A percentile compares a stretch with the other conserved stretches of the same genome.
These are phyloP conservation scores for Falco columbarius DNA, from an alignment of 2,797 vertebrate genomes.

Conservation along the genomic window DNA sequence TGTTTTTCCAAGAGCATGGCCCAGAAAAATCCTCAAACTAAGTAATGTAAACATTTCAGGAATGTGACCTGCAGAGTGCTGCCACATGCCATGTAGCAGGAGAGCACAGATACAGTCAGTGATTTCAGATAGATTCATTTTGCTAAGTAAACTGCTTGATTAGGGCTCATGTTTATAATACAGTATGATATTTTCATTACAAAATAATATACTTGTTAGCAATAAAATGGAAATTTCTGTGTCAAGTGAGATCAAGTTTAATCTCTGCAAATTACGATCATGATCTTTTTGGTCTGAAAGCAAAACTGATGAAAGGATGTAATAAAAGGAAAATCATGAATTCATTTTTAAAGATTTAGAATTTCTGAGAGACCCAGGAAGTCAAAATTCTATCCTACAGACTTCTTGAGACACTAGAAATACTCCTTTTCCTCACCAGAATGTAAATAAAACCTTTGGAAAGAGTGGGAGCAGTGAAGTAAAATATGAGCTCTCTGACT, in stretches of 20 bases:
- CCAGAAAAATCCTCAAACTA: background rate
- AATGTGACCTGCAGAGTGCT: background rate
- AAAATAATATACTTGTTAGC: background rate
- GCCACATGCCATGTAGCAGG: background rate
- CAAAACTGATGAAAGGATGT: background rate
- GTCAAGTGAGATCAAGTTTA: background rate
- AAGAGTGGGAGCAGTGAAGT: background rate
- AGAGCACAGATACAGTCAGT: background rate
- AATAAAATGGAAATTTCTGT: background rate
- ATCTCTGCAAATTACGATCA: background rate
- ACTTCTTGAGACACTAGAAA: background rate
- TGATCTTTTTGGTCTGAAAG: background rate
- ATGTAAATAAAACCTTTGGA: background rate
- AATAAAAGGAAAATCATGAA: background rate
- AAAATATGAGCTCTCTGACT: background rate
- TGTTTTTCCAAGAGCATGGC: background rate
- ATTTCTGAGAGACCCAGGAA: background rate
- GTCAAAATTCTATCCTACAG: background rate
- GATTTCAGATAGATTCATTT: background rate
- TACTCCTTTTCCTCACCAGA: background rate
- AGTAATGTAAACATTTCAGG: background rate
- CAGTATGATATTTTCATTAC: background rate
- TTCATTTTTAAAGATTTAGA: background rate
- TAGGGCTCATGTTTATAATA: background rate
- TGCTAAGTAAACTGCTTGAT: background rate